Conservation (phyloP, 1,140 invertebrate genomes). For the Protaetia brevitarsis region DNA sequence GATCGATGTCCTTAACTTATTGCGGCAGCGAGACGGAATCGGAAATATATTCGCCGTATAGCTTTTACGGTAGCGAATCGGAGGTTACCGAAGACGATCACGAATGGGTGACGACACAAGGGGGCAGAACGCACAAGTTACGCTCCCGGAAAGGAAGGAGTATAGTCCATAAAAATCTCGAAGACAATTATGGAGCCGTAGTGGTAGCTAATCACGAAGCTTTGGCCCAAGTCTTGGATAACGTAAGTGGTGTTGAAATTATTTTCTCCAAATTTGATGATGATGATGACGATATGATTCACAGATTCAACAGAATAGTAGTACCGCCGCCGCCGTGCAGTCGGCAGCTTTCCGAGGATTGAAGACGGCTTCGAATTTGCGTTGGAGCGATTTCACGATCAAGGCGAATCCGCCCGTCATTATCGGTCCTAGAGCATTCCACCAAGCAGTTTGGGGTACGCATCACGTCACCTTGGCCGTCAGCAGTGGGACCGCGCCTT, state of each 20-base stretch:
- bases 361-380: slow-evolving; percentile 66
- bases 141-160: slow-evolving; percentile 72
- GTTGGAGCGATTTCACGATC: slow-evolving; percentile 66
- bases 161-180: slow-evolving; percentile 76
- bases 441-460: slow-evolving; percentile 66
- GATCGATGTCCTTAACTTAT: slow-evolving; percentile 67
- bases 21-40: slow-evolving; percentile 78
- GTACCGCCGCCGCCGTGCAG: slow-evolving; percentile 61
- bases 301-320: slow-evolving; percentile 63
- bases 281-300: slow-evolving; percentile 30
- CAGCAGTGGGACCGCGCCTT: slow-evolving; percentile 52
- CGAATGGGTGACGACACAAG: slow-evolving; percentile 50
- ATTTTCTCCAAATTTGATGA: background rate
- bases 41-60: slow-evolving; percentile 76
- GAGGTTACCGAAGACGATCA: slow-evolving; percentile 54
- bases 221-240: slow-evolving; percentile 76
- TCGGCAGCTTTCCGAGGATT: slow-evolving; percentile 62
- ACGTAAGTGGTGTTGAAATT: slow-evolving; percentile 55
- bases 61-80: slow-evolving; percentile 64
- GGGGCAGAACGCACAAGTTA: slow-evolving; percentile 51
- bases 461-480: slow-evolving; percentile 70
- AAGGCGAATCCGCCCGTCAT: slow-evolving; percentile 54
- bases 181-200: slow-evolving; percentile 84
- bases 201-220: slow-evolving; percentile 86
- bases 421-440: slow-evolving; percentile 69